phyloP scores from a whole-genome alignment of 2,113 vertebrate genomes.

The Onychostruthus taczanowskii region DNA sequence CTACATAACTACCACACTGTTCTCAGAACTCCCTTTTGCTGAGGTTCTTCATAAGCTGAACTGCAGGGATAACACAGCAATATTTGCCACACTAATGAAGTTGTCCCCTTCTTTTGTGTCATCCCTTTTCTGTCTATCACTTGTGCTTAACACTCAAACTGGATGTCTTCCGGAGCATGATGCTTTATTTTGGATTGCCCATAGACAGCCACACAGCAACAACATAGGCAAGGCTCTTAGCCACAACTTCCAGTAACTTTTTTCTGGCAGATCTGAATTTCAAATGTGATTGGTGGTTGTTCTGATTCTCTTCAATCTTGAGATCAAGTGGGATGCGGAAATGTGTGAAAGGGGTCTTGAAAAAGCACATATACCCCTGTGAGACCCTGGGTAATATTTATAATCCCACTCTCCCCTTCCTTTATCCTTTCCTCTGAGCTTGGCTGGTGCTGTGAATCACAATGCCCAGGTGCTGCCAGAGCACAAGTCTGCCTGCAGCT shows the following conservation, averaged over 20 bases:
- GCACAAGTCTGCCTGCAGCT: fast-evolving
- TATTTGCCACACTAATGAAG: not conserved
- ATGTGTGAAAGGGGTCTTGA: not conserved
- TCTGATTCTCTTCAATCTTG: not conserved
- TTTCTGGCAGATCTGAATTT: not conserved
- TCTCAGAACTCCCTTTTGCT: not conserved
- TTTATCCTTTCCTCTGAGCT: not conserved
- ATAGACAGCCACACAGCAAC: not conserved
- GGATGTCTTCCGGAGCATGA: not conserved
- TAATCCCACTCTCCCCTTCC: not conserved
- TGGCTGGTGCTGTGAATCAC: not conserved
- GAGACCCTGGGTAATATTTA: not conserved
- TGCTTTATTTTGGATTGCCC: not conserved
- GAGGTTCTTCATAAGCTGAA: not conserved
- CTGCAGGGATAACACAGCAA: not conserved
- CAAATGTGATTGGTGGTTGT: not conserved
- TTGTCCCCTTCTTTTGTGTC: not conserved
- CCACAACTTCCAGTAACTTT: not conserved
- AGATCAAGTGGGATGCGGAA: not conserved
- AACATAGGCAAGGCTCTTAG: not conserved
- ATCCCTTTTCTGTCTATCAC: not conserved
- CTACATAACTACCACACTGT: not conserved
- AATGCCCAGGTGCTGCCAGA: not conserved
- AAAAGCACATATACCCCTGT: not conserved
- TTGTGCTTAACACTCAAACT: not conserved